These are phyloP conservation scores for Lochmaea capreae DNA, from an alignment of 2,888 invertebrate genomes.

Conservation along the genomic window DNA sequence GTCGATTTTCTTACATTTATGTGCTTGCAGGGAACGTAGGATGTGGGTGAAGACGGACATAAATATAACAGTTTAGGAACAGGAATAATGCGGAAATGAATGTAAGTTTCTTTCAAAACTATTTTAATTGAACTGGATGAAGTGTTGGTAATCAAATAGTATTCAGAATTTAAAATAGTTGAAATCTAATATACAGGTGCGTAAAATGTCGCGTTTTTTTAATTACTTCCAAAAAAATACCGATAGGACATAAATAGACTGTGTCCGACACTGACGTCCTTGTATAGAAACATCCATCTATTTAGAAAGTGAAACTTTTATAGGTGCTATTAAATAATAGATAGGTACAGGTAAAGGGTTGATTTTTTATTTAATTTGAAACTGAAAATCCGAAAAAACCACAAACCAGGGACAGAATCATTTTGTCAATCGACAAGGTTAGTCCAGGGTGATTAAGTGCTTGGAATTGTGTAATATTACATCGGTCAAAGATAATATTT, in stretches of 20 bases:
- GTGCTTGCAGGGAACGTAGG: too few species aligned
- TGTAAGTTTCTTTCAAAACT: too few species aligned
- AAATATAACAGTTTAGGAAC: too few species aligned
- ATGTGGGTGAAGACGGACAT: too few species aligned
- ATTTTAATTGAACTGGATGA: too few species aligned
- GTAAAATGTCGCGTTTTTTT: too few species aligned
- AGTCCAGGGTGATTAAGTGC: slow-evolving; percentile 44
- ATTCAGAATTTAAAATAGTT: too few species aligned
- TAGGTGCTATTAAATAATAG: slow-evolving; percentile 57
- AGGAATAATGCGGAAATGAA: too few species aligned
- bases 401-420: slow-evolving; percentile 61
- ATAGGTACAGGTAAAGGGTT: slow-evolving; percentile 55
- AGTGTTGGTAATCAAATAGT: too few species aligned
- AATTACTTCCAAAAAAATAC: too few species aligned
- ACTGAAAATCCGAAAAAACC: slow-evolving; percentile 59
- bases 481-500: background rate
- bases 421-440: slow-evolving; percentile 56
- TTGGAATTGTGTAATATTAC: slow-evolving; percentile 29
- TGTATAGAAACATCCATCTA: slow-evolving; percentile 7
- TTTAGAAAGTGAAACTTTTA: slow-evolving; percentile 57
- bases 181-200: too few species aligned
- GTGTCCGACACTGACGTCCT: background rate
- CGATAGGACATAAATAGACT: background rate
- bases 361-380: slow-evolving; percentile 42
- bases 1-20: too few species aligned